Base-by-base conservation (phyloP, 2,888 invertebrate genomes). In the Trachelus iudaicus region DNA sequence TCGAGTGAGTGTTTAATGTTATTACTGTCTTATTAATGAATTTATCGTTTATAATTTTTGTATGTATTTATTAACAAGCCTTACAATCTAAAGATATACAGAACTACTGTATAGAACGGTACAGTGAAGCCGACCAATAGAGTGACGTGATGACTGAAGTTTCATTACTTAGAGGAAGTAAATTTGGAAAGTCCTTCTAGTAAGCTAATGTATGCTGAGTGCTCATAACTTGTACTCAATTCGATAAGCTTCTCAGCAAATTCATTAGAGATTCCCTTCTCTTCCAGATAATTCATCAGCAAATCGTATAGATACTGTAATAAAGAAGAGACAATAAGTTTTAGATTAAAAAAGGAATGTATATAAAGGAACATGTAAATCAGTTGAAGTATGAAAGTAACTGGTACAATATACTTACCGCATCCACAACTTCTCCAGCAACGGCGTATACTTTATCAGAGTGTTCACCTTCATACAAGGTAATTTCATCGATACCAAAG, bases 381-480 rank as follows among this genome's bases (percentile, higher is more conserved):
- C 23, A 73, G 34, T 56, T 56, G 56, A 75, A 75, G 77, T 75
- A 34, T 40, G 68, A 69, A 23, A 56, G 40, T 11, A 73, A 74
- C 4, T 69, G 31, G 31, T 56, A 33, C 23, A 3, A 11, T 37
- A 75, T 75, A 93, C 95, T 94, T 93, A 98, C 98, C 87, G 98
- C 98, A 92, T 99, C 99, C 77, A 99, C 94, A 80, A 98, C 97
- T 90, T 98, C 98, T 74, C 98, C 98, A 79, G 97, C 96, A 11
- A 98, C 98, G 4, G 97, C 95, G 87, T 98, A 97, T 15, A 96
- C 94, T 87, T 96, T 96, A 82, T 98, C 97, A 80, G 95, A 95
- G 94, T 96, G 96, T 86, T 97, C 96, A 31, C 98, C 98, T 83
- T 97, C 94, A 90, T 95, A 97, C 80, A 99, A 94, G 6, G 97